Evolutionary conservation across 2,797 vertebrate genomes (phyloP), one percentile per base, ranked within the genome.

Genomic region (Myoxocephalus aenaeus): DNA sequence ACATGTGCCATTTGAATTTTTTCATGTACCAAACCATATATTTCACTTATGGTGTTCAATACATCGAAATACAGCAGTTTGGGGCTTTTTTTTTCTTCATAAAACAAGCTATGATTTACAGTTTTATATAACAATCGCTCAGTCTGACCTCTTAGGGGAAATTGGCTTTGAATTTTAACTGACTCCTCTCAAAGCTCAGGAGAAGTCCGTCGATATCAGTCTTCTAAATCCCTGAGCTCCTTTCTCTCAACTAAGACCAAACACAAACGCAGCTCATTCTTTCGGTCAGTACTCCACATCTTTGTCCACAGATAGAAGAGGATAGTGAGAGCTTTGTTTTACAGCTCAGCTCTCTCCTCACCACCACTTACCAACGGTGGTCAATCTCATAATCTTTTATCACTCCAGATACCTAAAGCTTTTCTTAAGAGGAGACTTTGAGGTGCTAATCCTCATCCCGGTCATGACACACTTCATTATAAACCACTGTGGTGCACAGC

Each of bases 401-500:
- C 25, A 62, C 12, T 14, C 36, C 5, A 22, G 12, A 38, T 50
- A 64, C 29, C 29, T 17, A 12, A 71, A 71, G 11, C 18, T 65
- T 29, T 22, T 57, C n/a, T 32, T 18, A 22, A 42, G 36, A 51
- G 38, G 44, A 12, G 20, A 57, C 12, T 29, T 53, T 2, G n/a
- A 36, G 29, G 32, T 46, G 67, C 5, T 69, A 20, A 70, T 77
- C 48, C 13, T 65, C 42, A n/a, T 51, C 32, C 17, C 65, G 22
- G 27, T 70, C 42, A 18, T 7, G 29, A 64, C 66, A 75, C 34
- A 29, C 18, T 17, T 46, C 2, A 56, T 20, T 29, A 22, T 70
- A 44, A 64, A 54, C 25, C 50, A 57, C 34, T 7, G 58, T 22
- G 25, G 27, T 48, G 11, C 22, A 53, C 22, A 50, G 20, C 50